Conservation (phyloP, 2,113 vertebrate species). For the Baryphthengus martii region DNA sequence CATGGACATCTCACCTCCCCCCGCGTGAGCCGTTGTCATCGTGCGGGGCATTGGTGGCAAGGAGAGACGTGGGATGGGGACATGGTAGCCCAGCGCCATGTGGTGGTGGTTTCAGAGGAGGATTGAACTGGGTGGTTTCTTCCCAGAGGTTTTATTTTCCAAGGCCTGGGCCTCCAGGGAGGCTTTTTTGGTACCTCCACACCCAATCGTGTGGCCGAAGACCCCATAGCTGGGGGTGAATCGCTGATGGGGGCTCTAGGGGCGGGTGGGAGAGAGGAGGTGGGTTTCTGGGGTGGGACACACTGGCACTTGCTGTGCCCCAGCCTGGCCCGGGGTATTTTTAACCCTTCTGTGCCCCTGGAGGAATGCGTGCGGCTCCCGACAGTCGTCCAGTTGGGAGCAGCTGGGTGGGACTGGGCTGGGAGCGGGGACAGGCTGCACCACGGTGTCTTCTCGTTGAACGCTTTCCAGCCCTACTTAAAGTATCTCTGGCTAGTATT, state of each 20-base stretch:
- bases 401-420: conserved; percentile 65
- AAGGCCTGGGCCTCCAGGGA: neutral
- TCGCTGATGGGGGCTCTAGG: neutral
- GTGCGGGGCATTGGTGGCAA: neutral
- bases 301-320: conserved; percentile 57
- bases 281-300: conserved; percentile 8
- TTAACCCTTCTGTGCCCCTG: conserved; percentile 65
- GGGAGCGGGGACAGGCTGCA: conserved; percentile 22
- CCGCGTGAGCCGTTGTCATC: fast-evolving
- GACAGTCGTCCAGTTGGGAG: conserved; percentile 34
- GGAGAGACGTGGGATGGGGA: neutral
- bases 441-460: conserved; percentile 30
- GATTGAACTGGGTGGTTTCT: neutral
- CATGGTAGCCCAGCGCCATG: fast-evolving
- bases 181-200: neutral
- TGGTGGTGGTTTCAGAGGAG: fast-evolving
- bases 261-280: neutral
- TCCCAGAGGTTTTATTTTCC: neutral
- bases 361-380: conserved; percentile 63
- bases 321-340: conserved; percentile 66
- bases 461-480: conserved; percentile 50
- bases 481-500: conserved; percentile 64
- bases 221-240: neutral
- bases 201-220: neutral
- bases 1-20: neutral